These are phyloP conservation scores for Salvelinus alpinus DNA, from an alignment of 2,113 vertebrate genomes.

Conservation along the genomic window DNA sequence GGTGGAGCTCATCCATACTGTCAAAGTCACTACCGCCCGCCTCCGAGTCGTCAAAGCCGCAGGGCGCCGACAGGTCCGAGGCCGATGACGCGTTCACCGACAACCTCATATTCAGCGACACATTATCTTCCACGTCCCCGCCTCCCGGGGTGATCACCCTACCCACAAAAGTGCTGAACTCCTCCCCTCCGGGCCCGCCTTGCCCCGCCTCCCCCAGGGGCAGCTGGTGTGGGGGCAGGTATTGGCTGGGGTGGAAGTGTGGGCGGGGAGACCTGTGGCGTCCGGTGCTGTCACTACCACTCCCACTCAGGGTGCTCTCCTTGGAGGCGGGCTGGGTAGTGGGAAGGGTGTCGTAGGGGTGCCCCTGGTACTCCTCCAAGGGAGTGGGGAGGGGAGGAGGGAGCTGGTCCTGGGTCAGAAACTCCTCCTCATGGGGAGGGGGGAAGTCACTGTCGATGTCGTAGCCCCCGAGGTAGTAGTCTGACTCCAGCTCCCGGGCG, in stretches of 20 bases:
- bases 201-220: slow-evolving; percentile 74
- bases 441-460: slow-evolving; percentile 96
- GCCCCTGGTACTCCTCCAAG: slow-evolving; percentile 81
- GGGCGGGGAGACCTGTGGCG: slow-evolving; percentile 63
- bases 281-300: slow-evolving; percentile 50
- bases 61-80: slow-evolving; percentile 79
- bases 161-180: slow-evolving; percentile 77
- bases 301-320: slow-evolving; percentile 76
- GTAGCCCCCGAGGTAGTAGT: slow-evolving; percentile 96
- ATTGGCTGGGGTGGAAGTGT: slow-evolving; percentile 93
- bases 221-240: slow-evolving; percentile 91
- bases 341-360: slow-evolving; percentile 75
- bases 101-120: slow-evolving; percentile 77
- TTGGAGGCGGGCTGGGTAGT: slow-evolving; percentile 59
- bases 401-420: slow-evolving; percentile 88
- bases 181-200: slow-evolving; percentile 51
- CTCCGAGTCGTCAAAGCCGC: slow-evolving; percentile 82
- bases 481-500: slow-evolving; percentile 84
- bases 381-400: slow-evolving; percentile 82
- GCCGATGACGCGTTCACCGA: slow-evolving; percentile 81
- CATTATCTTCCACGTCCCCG: slow-evolving; percentile 68
- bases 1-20: slow-evolving; percentile 78
- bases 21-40: slow-evolving; percentile 85
- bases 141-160: slow-evolving; percentile 68
- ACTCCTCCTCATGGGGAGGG: slow-evolving; percentile 89